Base-by-base conservation (phyloP, 2,113 vertebrate species). In the Crotalus helleri region DNA sequence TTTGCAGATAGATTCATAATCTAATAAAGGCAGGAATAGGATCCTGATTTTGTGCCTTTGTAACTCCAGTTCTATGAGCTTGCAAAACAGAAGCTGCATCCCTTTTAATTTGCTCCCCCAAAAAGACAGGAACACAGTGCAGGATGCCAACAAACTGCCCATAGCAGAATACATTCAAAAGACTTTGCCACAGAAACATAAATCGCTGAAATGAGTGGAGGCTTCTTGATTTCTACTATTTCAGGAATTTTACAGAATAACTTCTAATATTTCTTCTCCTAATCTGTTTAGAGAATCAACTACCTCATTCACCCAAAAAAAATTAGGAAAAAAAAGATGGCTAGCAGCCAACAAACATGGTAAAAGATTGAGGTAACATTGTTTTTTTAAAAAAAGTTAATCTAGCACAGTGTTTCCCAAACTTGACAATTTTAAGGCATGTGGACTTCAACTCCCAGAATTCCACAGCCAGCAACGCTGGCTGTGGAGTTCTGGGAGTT, bases 21-120 rank as follows among this genome's bases (percentile, higher is more conserved):
- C 92, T 94, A 95, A 97, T 95, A 96, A 96, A 96, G 92, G 17
- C 53, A 93, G 85, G 93, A 94, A 94, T 94, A 95, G 95, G 89
- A 95, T 74, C 91, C 92, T 96, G 92, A 94, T 90, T 92, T 10
- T 59, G 94, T 92, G 89, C 92, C 94, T 97, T 90, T 93, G 91
- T 44, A 91, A 93, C 92, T 93, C 88, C 92, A 94, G 86, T 69
- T 95, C 61, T 94, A 90, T 12, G 15, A 96, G 94, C 92, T 89
- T 59, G 89, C 39, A 93, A 92, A 55, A 93, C 88, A 93, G 95
- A 96, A 92, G 90, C 39, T 90, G 88, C 9, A 29, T 1, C 92
- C 51, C 91, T 89, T 93, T 87, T 94, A 94, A 94, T 93, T 95
- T 95, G 94, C 49, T 8, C 49, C 49, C 49, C 87, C 1, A 39